Percentiles rank a stretch among this genome's conserved stretches.
phyloP scores from a whole-genome alignment of 1,140 invertebrate species.

The Orius insidiosus region DNA sequence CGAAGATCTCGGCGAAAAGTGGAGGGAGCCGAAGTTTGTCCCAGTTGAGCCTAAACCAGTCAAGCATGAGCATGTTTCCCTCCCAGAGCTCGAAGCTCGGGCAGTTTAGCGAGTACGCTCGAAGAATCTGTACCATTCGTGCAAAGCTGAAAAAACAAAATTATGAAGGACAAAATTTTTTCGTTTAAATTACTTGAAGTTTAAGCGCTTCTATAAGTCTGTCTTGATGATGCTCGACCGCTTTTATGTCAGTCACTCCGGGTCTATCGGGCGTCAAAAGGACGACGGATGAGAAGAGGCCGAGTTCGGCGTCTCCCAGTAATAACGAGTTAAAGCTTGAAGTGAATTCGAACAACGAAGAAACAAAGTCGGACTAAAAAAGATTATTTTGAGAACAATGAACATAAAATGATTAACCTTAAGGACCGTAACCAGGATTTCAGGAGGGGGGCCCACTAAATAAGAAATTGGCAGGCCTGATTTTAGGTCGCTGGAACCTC shows the following conservation, averaged over 20 bases:
- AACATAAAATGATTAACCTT: too few relatives aligned
- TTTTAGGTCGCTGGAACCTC: too few relatives aligned
- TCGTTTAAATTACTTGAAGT: constrained; percentile 42
- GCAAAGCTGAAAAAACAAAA: not conserved
- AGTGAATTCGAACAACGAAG: constrained; percentile 60
- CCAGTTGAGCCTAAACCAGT: constrained; percentile 85
- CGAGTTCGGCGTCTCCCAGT: constrained; percentile 77
- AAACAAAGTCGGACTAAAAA: constrained; percentile 41
- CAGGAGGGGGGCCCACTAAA: too few relatives aligned
- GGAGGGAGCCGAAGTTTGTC: constrained; percentile 68
- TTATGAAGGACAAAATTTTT: not conserved
- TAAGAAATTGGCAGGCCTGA: too few relatives aligned
- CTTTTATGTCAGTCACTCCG: constrained; percentile 65
- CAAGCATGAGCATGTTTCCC: constrained; percentile 66
- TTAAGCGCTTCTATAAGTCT: constrained; percentile 71
- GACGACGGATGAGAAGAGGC: constrained; percentile 72
- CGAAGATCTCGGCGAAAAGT: constrained; percentile 91
- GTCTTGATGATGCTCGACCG: constrained; percentile 67
- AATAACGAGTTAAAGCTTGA: constrained; percentile 57
- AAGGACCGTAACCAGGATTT: too few relatives aligned
- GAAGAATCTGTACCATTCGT: constrained; percentile 22
- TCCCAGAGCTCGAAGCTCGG: constrained; percentile 67
- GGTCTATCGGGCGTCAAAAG: constrained; percentile 62
- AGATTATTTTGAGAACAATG: too few relatives aligned
- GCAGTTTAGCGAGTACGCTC: constrained; percentile 50